Evolutionary conservation across 2,113 vertebrate species (phyloP).

Genomic region (Chlorodrepanis virens): DNA sequence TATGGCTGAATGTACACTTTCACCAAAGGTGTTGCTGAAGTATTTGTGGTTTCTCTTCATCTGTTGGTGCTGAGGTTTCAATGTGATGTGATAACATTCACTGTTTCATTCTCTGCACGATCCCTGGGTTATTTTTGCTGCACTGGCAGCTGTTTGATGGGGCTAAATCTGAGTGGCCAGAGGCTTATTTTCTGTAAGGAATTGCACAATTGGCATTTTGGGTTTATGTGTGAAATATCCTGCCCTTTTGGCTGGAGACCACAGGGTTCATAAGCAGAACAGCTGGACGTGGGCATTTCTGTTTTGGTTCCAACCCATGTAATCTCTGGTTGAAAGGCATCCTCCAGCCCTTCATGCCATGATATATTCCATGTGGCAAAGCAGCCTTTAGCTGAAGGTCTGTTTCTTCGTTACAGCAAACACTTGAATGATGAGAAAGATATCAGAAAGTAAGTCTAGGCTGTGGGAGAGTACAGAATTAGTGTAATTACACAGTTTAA

Average conservation of each 20-base stretch:
- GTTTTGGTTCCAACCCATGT: background rate
- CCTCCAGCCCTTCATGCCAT: background rate
- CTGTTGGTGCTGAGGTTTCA: background rate
- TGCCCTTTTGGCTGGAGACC: background rate
- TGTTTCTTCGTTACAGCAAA: background rate
- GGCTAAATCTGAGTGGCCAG: background rate
- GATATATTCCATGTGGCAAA: background rate
- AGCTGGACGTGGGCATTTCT: background rate
- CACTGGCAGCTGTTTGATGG: conserved; percentile 15
- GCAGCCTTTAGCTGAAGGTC: background rate
- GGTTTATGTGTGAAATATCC: background rate
- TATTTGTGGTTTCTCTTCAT: background rate
- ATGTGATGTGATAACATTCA: background rate
- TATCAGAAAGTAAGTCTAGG: background rate
- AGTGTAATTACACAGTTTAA: background rate
- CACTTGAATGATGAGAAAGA: background rate
- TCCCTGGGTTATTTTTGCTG: background rate
- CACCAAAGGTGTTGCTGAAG: background rate
- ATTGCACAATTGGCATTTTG: background rate
- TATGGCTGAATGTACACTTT: background rate
- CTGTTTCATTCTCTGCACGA: background rate
- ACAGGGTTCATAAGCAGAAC: background rate
- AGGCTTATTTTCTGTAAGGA: background rate
- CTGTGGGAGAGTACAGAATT: background rate
- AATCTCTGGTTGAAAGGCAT: background rate